Evolutionary conservation across 2,797 vertebrate species (phyloP).

Genomic region (Manis javanica): DNA sequence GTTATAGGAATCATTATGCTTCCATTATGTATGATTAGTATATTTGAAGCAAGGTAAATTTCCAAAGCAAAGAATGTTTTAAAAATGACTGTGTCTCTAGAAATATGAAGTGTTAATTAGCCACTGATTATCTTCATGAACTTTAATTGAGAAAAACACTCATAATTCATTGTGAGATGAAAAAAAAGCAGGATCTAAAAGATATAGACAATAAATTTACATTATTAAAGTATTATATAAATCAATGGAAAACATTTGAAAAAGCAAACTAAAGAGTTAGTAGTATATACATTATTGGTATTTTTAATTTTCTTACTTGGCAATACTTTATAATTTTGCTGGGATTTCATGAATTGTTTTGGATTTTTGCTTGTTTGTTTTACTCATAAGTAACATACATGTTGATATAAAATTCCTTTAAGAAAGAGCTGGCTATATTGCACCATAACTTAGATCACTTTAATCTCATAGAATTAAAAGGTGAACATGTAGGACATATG

Average conservation of each 20-base stretch:
- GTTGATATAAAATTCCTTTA: background rate
- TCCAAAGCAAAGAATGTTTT: background rate
- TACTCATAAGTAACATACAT: background rate
- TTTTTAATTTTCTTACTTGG: background rate
- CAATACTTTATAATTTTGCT: background rate
- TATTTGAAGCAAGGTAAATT: background rate
- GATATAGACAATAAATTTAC: background rate
- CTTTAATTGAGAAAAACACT: background rate
- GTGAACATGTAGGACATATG: background rate
- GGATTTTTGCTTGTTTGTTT: background rate
- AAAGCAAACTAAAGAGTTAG: background rate
- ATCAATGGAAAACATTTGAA: background rate
- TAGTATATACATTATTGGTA: background rate
- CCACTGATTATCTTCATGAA: background rate
- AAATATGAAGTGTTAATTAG: background rate
- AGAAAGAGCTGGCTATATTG: background rate
- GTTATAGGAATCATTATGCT: background rate
- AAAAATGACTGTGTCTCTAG: background rate
- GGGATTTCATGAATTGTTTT: background rate
- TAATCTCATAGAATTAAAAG: background rate
- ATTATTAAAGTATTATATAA: background rate
- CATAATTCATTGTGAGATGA: background rate
- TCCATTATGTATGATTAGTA: background rate
- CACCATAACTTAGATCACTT: background rate
- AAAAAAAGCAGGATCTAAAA: background rate